phyloP scores from a whole-genome alignment of 2,797 vertebrate species.

The Coccyzus lansbergi region DNA sequence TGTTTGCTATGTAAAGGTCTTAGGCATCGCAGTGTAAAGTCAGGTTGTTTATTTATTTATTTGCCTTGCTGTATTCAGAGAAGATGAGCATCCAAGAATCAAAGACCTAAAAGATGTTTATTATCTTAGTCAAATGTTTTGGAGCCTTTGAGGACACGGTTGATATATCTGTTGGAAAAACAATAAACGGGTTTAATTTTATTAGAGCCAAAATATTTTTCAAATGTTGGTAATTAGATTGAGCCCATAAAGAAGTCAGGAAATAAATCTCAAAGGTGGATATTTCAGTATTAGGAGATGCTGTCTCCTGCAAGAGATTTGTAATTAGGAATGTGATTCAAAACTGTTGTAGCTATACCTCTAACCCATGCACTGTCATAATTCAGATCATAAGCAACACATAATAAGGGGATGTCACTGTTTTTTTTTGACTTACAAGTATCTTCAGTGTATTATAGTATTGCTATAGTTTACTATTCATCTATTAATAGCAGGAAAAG shows the following conservation, averaged over 20 bases:
- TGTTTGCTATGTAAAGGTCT: background rate
- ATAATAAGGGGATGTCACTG: background rate
- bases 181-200: conserved; percentile 23
- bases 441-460: background rate
- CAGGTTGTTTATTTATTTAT: background rate
- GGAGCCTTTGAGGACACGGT: background rate
- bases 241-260: background rate
- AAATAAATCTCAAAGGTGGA: background rate
- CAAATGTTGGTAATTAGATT: background rate
- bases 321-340: background rate
- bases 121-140: background rate
- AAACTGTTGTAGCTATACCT: background rate
- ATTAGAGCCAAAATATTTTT: conserved; percentile 9
- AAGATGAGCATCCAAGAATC: conserved; percentile 20
- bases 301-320: background rate
- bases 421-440: background rate
- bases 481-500: background rate
- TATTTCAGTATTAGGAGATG: background rate
- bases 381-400: background rate
- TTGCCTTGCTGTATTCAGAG: background rate
- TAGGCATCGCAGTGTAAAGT: background rate
- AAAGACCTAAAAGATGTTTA: background rate
- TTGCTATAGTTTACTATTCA: background rate
- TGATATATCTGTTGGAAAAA: conserved; percentile 30
- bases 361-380: background rate